These are phyloP conservation scores for Trinorchestia longiramus DNA, from an alignment of 1,140 invertebrate genomes.

Conservation along the genomic window DNA sequence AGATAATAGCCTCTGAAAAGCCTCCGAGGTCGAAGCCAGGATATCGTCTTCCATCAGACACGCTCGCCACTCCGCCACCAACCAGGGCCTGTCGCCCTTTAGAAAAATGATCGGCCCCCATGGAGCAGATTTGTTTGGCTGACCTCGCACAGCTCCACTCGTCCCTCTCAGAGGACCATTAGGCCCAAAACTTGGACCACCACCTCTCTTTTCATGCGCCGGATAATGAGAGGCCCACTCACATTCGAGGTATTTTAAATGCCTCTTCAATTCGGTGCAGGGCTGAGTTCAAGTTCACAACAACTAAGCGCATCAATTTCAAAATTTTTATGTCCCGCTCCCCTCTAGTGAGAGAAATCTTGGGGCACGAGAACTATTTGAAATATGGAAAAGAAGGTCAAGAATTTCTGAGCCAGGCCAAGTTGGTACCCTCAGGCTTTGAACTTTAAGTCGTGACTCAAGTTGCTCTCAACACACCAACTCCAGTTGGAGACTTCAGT, in stretches of 20 bases:
- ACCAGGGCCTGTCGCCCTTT: background rate
- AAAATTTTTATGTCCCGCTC: background rate
- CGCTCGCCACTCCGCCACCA: background rate
- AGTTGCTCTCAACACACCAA: too few species aligned
- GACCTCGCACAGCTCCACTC: background rate
- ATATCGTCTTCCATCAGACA: background rate
- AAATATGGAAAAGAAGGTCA: background rate
- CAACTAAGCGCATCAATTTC: slow-evolving; percentile 7
- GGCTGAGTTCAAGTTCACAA: background rate
- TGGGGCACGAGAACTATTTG: background rate
- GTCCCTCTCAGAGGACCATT: slow-evolving; percentile 9
- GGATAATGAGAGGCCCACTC: background rate
- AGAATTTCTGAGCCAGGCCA: background rate
- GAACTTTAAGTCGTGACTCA: too few species aligned
- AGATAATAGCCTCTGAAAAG: background rate
- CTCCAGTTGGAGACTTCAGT: too few species aligned
- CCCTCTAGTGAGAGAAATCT: background rate
- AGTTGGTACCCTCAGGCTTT: too few species aligned
- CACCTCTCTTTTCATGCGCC: background rate
- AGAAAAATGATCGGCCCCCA: slow-evolving; percentile 32
- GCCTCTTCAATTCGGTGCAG: slow-evolving; percentile 5
- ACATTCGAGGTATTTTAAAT: slow-evolving; percentile 1
- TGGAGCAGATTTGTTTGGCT: slow-evolving; percentile 31
- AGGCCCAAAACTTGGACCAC: background rate
- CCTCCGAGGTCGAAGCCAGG: background rate